Conservation (phyloP, 2,888 invertebrate species). For the Eupithecia inturbata region DNA sequence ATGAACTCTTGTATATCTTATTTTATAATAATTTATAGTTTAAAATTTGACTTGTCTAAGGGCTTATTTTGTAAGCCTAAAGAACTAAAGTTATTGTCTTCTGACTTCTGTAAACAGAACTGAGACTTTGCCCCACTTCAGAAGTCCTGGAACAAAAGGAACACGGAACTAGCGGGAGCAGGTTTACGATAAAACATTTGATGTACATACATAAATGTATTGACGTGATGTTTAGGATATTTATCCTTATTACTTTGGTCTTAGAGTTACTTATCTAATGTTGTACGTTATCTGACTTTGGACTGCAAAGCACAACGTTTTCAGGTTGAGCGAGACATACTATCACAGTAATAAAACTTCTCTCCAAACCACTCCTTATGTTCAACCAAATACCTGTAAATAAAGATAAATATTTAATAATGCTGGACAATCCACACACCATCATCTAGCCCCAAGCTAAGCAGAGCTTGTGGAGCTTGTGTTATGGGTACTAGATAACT, state of each 20-base stretch:
- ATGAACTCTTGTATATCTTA: too few relatives aligned
- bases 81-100: too few relatives aligned
- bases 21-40: too few relatives aligned
- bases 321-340: constrained; percentile 63
- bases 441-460: too few relatives aligned
- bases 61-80: too few relatives aligned
- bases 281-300: neutral
- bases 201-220: neutral
- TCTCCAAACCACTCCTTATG: constrained; percentile 93
- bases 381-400: constrained; percentile 89
- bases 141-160: neutral
- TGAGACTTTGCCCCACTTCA: neutral
- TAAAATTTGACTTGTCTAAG: too few relatives aligned
- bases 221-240: neutral
- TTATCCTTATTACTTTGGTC: neutral
- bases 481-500: too few relatives aligned
- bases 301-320: neutral
- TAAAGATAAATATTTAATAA: too few relatives aligned
- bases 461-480: too few relatives aligned
- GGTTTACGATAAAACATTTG: neutral
- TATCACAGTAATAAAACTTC: constrained; percentile 86
- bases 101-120: neutral
- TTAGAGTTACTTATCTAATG: constrained; percentile 1
- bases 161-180: neutral
- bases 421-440: too few relatives aligned